phyloP scores from a whole-genome alignment of 1,140 invertebrate species.

The Eueides isabella region DNA sequence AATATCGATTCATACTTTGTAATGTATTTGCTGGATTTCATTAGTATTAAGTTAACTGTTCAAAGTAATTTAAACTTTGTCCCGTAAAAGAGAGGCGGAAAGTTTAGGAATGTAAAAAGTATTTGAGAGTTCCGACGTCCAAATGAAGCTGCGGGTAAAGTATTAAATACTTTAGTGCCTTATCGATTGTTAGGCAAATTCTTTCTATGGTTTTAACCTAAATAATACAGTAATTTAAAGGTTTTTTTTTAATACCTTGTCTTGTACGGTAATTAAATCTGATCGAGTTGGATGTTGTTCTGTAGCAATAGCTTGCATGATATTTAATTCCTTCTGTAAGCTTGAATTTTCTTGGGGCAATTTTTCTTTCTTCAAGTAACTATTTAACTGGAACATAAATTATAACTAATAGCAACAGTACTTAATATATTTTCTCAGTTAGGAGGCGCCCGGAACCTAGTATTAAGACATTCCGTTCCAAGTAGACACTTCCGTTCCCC shows the following conservation, averaged over 20 bases:
- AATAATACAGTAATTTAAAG: background rate
- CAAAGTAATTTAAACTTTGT: conserved; percentile 11
- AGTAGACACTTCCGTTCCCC: too few species aligned
- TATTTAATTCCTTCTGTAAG: conserved; percentile 86
- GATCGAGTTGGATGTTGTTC: conserved; percentile 87
- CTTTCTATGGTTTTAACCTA: background rate
- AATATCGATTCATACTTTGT: background rate
- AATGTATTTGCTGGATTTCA: background rate
- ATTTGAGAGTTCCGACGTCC: background rate
- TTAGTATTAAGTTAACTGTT: conserved; percentile 5
- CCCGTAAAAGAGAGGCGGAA: conserved; percentile 2
- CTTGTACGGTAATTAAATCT: conserved; percentile 85
- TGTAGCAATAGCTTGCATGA: conserved; percentile 86
- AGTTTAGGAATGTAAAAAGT: conserved; percentile 10
- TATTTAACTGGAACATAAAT: conserved; percentile 82
- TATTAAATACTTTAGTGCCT: conserved; percentile 3
- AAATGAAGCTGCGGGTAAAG: conserved; percentile 5
- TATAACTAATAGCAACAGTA: too few species aligned
- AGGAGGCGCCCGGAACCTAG: too few species aligned
- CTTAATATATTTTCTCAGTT: too few species aligned
- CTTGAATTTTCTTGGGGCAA: conserved; percentile 87
- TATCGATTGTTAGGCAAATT: conserved; percentile 8
- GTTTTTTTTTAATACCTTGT: conserved; percentile 79
- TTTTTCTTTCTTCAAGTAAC: conserved; percentile 90
- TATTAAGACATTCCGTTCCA: too few species aligned